These are phyloP conservation scores for Athalia rosae DNA, from an alignment of 2,888 invertebrate genomes.

Conservation along the genomic window DNA sequence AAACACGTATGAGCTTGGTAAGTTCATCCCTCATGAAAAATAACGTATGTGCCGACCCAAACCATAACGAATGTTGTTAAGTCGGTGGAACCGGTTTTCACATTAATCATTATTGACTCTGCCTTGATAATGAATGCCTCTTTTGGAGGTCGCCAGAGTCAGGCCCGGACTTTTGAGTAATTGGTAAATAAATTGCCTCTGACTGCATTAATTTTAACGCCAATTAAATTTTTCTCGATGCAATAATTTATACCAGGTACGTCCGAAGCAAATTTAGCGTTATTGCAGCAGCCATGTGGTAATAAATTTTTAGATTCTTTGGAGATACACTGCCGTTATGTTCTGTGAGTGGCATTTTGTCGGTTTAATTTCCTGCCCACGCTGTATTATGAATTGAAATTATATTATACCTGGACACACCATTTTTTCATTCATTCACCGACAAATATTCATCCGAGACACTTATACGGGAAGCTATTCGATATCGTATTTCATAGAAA, in stretches of 20 bases:
- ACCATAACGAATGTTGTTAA: constrained; percentile 49
- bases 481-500: constrained; percentile 14
- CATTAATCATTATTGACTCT: constrained; percentile 65
- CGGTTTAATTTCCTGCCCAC: constrained; percentile 39
- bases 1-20: constrained; percentile 28
- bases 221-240: constrained; percentile 59
- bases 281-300: constrained; percentile 40
- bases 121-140: constrained; percentile 57
- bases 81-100: constrained; percentile 58
- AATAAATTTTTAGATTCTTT: constrained; percentile 42
- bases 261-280: constrained; percentile 41
- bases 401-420: background rate
- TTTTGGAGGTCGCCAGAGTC: constrained; percentile 52
- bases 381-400: constrained; percentile 27
- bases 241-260: constrained; percentile 52
- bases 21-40: constrained; percentile 40
- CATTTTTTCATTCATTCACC: background rate
- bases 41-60: constrained; percentile 28
- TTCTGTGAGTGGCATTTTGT: constrained; percentile 34
- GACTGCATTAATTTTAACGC: constrained; percentile 63
- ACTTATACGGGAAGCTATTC: constrained; percentile 19
- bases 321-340: constrained; percentile 30
- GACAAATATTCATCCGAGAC: constrained; percentile 25
- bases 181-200: constrained; percentile 61
- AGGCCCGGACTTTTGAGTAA: constrained; percentile 55